Evolutionary conservation across 1,140 invertebrate genomes (phyloP).

Genomic region (Tetragonula clypearis): DNA sequence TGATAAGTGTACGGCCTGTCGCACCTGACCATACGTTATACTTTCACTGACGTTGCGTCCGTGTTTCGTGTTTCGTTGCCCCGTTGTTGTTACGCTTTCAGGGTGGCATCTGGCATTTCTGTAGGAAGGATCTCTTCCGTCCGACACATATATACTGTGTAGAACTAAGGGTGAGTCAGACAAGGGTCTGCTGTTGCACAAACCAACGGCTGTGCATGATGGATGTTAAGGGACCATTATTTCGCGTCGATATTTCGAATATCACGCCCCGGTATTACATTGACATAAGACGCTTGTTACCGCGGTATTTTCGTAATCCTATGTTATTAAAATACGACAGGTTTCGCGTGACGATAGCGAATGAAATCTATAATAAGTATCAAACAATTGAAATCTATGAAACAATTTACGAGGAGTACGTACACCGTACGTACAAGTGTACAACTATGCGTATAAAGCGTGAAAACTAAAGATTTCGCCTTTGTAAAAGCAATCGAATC

Average conservation of each 20-base stretch:
- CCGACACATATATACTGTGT: neutral
- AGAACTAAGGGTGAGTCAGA: slow-evolving; percentile 13
- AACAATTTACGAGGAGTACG: neutral
- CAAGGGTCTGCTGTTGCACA: slow-evolving; percentile 15
- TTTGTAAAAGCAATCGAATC: neutral
- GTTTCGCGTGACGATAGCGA: neutral
- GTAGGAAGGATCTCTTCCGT: slow-evolving; percentile 20
- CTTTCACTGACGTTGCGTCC: slow-evolving; percentile 38
- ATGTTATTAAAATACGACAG: neutral
- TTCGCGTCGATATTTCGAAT: slow-evolving; percentile 53
- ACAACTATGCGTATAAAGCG: neutral
- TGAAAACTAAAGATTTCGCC: neutral
- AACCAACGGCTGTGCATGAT: slow-evolving; percentile 55
- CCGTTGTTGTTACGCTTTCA: slow-evolving; percentile 29
- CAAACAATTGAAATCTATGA: neutral
- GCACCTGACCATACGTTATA: slow-evolving; percentile 66
- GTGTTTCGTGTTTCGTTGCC: slow-evolving; percentile 12
- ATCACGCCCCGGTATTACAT: neutral
- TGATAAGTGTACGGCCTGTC: slow-evolving; percentile 69
- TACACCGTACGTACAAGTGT: neutral
- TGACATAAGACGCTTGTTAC: slow-evolving; percentile 44
- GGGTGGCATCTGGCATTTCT: slow-evolving; percentile 36
- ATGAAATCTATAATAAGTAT: neutral
- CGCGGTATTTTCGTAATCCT: neutral
- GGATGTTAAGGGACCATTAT: slow-evolving; percentile 59